Percentiles rank a stretch among this genome's conserved stretches.
These are phyloP conservation scores for Abrostola triplasia DNA, from an alignment of 2,888 invertebrate genomes.

Conservation along the genomic window DNA sequence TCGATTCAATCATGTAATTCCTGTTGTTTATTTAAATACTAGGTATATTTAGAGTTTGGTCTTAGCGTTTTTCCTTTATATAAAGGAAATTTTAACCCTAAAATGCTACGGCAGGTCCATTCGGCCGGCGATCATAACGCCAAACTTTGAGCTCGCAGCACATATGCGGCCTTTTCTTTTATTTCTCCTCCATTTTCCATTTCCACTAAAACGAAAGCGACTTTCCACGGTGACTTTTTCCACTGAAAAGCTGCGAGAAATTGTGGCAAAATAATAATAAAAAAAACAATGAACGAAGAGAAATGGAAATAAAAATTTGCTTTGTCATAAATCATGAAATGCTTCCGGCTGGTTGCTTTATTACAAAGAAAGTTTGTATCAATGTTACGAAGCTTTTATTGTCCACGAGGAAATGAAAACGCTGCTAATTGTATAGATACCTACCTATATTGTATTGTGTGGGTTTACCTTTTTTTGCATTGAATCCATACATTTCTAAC, in stretches of 20 bases:
- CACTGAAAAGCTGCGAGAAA: constrained; percentile 80
- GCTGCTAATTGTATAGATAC: constrained; percentile 58
- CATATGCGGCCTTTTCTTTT: constrained; percentile 80
- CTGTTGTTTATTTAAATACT: neutral
- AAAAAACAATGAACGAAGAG: constrained; percentile 83
- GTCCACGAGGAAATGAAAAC: constrained; percentile 67
- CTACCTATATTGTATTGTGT: constrained; percentile 38
- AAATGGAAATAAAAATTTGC: constrained; percentile 87
- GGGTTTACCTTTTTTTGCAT: constrained; percentile 25
- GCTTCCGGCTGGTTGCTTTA: constrained; percentile 83
- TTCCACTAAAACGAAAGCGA: constrained; percentile 84
- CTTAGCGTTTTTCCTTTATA: neutral
- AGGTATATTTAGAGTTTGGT: neutral
- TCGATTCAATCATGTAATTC: neutral
- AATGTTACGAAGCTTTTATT: constrained; percentile 75
- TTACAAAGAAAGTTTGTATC: constrained; percentile 84
- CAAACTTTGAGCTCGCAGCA: constrained; percentile 72
- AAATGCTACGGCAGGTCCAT: constrained; percentile 44
- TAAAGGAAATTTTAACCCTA: constrained; percentile 19
- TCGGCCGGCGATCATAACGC: constrained; percentile 64
- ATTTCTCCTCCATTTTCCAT: constrained; percentile 82
- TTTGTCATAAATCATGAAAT: constrained; percentile 86
- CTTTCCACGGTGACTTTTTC: constrained; percentile 82
- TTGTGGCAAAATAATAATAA: constrained; percentile 82
- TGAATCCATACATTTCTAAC: neutral